phyloP scores from a whole-genome alignment of 1,140 invertebrate genomes.

The Palaemon carinicauda region DNA sequence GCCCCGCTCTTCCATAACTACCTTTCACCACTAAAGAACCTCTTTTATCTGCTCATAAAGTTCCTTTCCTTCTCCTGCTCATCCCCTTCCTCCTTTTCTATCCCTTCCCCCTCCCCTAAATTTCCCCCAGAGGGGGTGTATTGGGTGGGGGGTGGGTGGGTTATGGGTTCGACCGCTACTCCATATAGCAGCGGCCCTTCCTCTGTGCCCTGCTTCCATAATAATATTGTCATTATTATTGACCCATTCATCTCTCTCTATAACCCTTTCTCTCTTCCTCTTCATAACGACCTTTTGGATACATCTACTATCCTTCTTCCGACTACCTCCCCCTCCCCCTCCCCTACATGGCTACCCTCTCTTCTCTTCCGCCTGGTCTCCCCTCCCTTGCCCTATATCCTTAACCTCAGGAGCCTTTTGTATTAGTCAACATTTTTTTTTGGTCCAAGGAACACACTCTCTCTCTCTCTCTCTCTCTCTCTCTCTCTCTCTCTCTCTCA shows the following conservation, averaged over 20 bases:
- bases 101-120: background rate
- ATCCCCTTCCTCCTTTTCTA: background rate
- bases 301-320: background rate
- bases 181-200: background rate
- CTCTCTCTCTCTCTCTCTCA: background rate
- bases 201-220: background rate
- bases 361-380: background rate
- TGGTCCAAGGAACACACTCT: background rate
- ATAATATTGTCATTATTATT: slow-evolving; percentile 12
- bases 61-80: background rate
- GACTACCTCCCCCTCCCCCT: background rate
- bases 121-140: no score
- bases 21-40: background rate
- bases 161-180: background rate
- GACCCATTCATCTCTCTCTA: slow-evolving; percentile 17
- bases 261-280: slow-evolving; percentile 11
- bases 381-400: background rate
- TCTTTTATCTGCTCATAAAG: background rate
- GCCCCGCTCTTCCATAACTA: background rate
- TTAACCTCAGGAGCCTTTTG: background rate
- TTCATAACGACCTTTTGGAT: background rate
- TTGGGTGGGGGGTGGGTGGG: no score
- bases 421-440: background rate
- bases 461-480: background rate
- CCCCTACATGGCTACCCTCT: background rate